Evolutionary conservation across 2,797 vertebrate genomes (phyloP).

Genomic region (Sardinella longiceps): DNA sequence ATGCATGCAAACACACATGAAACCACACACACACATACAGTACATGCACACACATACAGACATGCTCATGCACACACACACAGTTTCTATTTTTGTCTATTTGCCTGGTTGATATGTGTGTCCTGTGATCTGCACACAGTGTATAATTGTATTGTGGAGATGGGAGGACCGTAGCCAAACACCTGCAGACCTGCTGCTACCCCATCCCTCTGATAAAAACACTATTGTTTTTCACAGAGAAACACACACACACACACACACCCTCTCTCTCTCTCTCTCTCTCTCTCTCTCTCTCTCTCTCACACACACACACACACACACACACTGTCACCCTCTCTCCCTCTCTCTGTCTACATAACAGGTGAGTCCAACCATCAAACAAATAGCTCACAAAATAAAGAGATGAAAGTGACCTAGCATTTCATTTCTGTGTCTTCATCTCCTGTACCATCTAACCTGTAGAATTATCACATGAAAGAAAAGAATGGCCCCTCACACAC

Average conservation of each 20-base stretch:
- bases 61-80: no score
- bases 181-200: background rate
- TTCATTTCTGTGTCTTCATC: background rate
- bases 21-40: no score
- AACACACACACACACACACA: background rate
- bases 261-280: background rate
- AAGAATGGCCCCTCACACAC: background rate
- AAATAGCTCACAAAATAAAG: background rate
- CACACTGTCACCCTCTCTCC: no score
- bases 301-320: background rate
- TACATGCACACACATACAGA: background rate
- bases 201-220: background rate
- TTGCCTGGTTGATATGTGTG: background rate
- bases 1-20: no score
- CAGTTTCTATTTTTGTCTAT: background rate
- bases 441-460: background rate
- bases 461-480: constrained; percentile 1
- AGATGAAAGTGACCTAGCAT: background rate
- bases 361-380: background rate
- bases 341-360: no score
- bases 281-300: no score
- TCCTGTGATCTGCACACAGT: background rate
- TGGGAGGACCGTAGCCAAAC: background rate
- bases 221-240: background rate
- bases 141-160: background rate